phyloP scores from a whole-genome alignment of 2,797 vertebrate genomes.

The Labroides dimidiatus region DNA sequence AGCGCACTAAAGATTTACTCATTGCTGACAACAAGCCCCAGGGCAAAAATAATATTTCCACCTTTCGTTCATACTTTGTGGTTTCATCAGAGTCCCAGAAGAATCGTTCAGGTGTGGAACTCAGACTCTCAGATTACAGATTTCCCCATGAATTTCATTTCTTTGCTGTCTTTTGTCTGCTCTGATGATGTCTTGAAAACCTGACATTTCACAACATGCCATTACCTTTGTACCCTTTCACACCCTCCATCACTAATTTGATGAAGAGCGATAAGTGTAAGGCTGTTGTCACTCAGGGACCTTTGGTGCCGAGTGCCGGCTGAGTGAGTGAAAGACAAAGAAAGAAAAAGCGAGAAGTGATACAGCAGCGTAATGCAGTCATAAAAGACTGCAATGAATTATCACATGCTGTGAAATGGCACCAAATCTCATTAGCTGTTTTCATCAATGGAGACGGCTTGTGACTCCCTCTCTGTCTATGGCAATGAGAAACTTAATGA shows the following conservation, averaged over 20 bases:
- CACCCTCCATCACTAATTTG: constrained; percentile 38
- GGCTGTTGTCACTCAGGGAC: constrained; percentile 52
- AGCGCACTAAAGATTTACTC: constrained; percentile 9
- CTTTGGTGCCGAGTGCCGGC: constrained; percentile 16
- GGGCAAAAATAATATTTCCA: not conserved
- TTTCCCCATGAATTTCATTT: constrained; percentile 50
- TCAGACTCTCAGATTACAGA: constrained; percentile 35
- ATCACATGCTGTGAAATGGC: constrained; percentile 64
- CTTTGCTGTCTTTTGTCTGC: constrained; percentile 39
- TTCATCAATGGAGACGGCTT: constrained; percentile 54
- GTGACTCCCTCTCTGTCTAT: constrained; percentile 47
- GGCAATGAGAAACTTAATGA: constrained; percentile 67
- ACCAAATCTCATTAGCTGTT: constrained; percentile 63
- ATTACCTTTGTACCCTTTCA: constrained; percentile 44
- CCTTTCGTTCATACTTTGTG: constrained; percentile 22
- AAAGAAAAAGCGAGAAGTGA: constrained; percentile 21
- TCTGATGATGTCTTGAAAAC: constrained; percentile 16
- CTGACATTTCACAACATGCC: constrained; percentile 47
- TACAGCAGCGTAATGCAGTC: constrained; percentile 29
- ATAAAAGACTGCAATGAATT: constrained; percentile 57
- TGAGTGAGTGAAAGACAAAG: constrained; percentile 44
- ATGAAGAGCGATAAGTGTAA: constrained; percentile 53
- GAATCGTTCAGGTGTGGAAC: constrained; percentile 32
- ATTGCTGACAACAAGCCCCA: constrained; percentile 1
- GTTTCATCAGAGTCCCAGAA: constrained; percentile 39